phyloP scores from a whole-genome alignment of 2,797 vertebrate genomes.

The Dallia pectoralis region DNA sequence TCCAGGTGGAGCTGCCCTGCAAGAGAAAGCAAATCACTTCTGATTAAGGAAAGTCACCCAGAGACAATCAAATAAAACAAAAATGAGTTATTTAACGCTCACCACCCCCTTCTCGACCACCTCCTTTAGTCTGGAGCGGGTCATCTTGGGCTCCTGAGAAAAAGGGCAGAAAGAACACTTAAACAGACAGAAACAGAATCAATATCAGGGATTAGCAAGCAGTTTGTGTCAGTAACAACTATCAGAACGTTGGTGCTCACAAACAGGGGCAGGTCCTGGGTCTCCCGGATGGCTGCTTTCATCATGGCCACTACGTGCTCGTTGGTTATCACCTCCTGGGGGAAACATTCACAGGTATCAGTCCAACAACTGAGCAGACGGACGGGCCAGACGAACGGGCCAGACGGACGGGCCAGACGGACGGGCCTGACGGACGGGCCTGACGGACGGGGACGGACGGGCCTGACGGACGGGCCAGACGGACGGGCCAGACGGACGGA shows the following conservation, averaged over 20 bases:
- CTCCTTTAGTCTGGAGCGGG: slow-evolving; percentile 90
- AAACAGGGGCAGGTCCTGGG: slow-evolving; percentile 87
- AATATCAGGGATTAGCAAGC: no score
- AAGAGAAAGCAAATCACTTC: not conserved
- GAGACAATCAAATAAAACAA: not conserved
- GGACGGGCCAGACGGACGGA: not conserved
- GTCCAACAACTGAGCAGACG: not conserved
- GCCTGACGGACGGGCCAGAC: not conserved
- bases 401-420: not conserved
- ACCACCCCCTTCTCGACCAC: slow-evolving; percentile 91
- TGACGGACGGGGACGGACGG: no score
- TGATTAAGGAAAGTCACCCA: not conserved
- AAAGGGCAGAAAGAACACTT: not conserved
- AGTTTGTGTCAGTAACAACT: not conserved
- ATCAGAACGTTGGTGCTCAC: slow-evolving; percentile 72
- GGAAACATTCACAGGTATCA: slow-evolving; percentile 19
- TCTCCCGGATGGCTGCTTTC: slow-evolving; percentile 93
- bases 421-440: not conserved
- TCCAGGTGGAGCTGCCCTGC: slow-evolving; percentile 83
- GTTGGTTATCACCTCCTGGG: slow-evolving; percentile 93
- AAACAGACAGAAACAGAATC: not conserved
- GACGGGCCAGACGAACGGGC: not conserved
- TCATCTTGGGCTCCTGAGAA: slow-evolving; percentile 93
- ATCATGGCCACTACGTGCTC: slow-evolving; percentile 96
- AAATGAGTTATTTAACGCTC: slow-evolving; percentile 37